phyloP scores from a whole-genome alignment of 2,797 vertebrate species.

The Acrocephalus scirpaceus region DNA sequence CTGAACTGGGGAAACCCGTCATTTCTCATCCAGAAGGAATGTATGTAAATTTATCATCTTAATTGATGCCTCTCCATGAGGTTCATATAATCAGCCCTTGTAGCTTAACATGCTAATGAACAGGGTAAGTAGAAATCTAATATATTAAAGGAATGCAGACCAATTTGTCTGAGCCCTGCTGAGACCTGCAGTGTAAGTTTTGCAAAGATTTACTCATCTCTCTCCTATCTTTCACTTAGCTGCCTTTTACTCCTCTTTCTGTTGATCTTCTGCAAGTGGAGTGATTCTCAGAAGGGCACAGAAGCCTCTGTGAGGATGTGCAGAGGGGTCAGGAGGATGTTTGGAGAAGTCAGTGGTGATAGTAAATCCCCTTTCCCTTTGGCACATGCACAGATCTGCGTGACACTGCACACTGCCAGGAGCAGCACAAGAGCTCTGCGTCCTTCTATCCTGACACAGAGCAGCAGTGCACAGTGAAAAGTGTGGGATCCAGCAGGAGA shows the following conservation, averaged over 20 bases:
- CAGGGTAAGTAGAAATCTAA: conserved; percentile 36
- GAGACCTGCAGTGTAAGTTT: conserved; percentile 17
- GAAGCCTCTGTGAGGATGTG: neutral
- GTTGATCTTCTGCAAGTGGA: neutral
- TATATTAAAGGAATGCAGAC: conserved; percentile 46
- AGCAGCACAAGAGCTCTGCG: neutral
- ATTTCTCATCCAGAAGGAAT: conserved; percentile 42
- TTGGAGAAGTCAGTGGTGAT: neutral
- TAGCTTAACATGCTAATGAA: conserved; percentile 47
- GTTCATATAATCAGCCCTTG: conserved; percentile 46
- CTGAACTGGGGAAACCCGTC: neutral
- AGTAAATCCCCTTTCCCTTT: neutral
- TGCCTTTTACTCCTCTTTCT: neutral
- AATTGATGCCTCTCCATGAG: conserved; percentile 51
- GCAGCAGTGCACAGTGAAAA: neutral
- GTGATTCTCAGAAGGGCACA: neutral
- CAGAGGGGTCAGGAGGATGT: neutral
- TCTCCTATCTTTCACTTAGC: neutral
- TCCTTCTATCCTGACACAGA: accelerated
- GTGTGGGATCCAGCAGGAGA: neutral
- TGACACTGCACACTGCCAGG: accelerated
- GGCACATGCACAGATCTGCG: neutral
- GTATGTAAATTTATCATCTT: conserved; percentile 39
- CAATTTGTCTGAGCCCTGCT: conserved; percentile 55
- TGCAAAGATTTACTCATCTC: neutral